Base-by-base conservation (phyloP, 2,797 vertebrate genomes). In the Myiotriccus ornatus region DNA sequence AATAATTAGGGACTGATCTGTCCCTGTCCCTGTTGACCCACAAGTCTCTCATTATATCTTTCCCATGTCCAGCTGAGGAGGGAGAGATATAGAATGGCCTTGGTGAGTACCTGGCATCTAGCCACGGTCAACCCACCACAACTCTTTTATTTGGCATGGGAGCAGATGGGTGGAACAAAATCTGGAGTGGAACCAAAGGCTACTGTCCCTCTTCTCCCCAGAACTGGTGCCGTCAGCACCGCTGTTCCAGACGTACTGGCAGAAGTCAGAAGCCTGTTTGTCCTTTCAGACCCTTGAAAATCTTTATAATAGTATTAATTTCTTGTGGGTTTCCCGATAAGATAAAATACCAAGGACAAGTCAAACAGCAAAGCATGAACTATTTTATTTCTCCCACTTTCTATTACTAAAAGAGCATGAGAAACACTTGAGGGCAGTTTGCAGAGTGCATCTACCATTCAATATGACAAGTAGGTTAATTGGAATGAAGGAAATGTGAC, bases 401-500 rank as follows among this genome's bases (percentile, higher is more conserved):
- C 87, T 91, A 71, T 94, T 95, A 81, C 90, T 86, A 96, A 97
- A 97, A 97, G 96, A 96, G 93, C 96, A 96, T 95, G 90, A 94
- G 94, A 96, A 97, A 69, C 93, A 95, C 93, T 96, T 88, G 76
- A 88, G 92, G 93, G 88, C 88, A 95, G 86, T 91, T 77, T 95
- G 92, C 7, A 55, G 88, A 95, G 90, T 88, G 83, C 90, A 79
- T 95, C 93, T 94, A 96, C 90, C 91, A 96, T 93, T 85, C 93
- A 92, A 82, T 94, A 95, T 97, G 96, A 97, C 95, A 96, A 97
- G 91, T 94, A 96, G 94, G 94, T 97, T 96, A 97, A 97, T 97
- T 97, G 96, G 90, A 97, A 96, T 90, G 97, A 97, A 97, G 73
- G 92, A 95, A 97, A 96, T 97, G 94, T 97, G 94, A 97, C 91